Percentiles rank a stretch among this genome's conserved stretches.
Conservation (phyloP, 2,888 invertebrate species). For the Clostera curtula region DNA sequence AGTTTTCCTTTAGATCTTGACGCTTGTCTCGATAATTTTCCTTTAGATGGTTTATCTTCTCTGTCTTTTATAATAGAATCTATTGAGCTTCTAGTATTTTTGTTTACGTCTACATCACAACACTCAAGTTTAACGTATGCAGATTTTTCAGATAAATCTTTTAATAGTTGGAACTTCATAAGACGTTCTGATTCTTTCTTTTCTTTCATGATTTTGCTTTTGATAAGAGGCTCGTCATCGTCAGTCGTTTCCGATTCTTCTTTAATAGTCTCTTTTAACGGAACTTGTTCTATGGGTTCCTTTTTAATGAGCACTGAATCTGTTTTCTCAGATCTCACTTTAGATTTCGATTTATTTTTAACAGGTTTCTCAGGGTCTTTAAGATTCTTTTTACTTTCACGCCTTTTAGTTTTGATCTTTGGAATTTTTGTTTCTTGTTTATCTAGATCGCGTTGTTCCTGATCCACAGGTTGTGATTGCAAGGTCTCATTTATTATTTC, state of each 20-base stretch:
- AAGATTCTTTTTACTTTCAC: constrained; percentile 36
- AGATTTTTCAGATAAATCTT: constrained; percentile 64
- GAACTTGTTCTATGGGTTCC: constrained; percentile 34
- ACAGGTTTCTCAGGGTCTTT: constrained; percentile 26
- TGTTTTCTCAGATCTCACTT: constrained; percentile 32
- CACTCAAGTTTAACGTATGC: constrained; percentile 67
- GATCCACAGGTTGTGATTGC: constrained; percentile 6
- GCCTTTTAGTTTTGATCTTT: constrained; percentile 28
- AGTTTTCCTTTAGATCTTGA: constrained; percentile 46
- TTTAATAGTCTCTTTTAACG: too few species aligned
- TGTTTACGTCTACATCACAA: constrained; percentile 61
- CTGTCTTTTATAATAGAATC: constrained; percentile 45
- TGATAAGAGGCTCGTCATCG: constrained; percentile 46
- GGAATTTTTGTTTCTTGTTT: constrained; percentile 26
- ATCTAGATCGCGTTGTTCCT: constrained; percentile 8
- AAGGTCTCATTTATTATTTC: constrained; percentile 28
- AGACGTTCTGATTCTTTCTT: constrained; percentile 50
- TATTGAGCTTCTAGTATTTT: constrained; percentile 52
- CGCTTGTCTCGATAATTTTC: constrained; percentile 38
- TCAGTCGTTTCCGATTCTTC: constrained; percentile 59
- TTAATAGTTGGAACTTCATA: constrained; percentile 56
- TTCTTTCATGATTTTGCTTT: constrained; percentile 59
- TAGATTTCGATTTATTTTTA: constrained; percentile 37
- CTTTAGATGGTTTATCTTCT: constrained; percentile 43
- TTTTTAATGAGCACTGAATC: constrained; percentile 28